Percentiles rank a stretch among this genome's conserved stretches.
These are phyloP conservation scores for Calonectris borealis DNA, from an alignment of 2,113 vertebrate genomes.

Conservation along the genomic window DNA sequence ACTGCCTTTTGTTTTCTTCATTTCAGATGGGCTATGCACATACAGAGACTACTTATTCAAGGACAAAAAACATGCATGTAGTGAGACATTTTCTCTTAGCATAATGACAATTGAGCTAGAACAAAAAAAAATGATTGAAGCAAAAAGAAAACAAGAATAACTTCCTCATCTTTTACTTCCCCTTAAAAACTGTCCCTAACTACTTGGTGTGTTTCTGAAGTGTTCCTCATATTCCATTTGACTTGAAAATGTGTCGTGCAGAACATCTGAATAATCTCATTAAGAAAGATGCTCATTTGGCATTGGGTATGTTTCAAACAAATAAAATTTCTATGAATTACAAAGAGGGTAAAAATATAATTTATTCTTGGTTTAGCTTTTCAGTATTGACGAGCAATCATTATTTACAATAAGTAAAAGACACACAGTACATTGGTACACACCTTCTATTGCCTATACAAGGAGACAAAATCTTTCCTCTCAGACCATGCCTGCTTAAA, in stretches of 20 bases:
- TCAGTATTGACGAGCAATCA: neutral
- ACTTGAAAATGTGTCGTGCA: neutral
- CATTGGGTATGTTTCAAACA: neutral
- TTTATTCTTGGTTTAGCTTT: neutral
- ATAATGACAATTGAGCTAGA: neutral
- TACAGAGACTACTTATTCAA: neutral
- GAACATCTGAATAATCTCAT: neutral
- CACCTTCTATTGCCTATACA: neutral
- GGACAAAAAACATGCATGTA: neutral
- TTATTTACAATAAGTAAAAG: neutral
- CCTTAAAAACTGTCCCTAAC: neutral
- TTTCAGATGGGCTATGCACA: neutral
- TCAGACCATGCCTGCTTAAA: neutral
- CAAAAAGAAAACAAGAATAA: neutral
- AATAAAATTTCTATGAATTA: neutral
- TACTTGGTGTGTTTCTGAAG: neutral
- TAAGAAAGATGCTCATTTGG: neutral
- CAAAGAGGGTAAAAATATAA: neutral
- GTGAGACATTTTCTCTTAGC: neutral
- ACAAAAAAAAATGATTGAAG: neutral
- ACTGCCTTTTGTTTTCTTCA: neutral
- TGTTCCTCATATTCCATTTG: neutral
- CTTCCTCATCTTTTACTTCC: neutral
- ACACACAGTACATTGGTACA: neutral
- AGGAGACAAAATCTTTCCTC: neutral